Evolutionary conservation across 2,797 vertebrate genomes (phyloP), one percentile per base, ranked within the genome.

Genomic region (Poecilia velifera): DNA sequence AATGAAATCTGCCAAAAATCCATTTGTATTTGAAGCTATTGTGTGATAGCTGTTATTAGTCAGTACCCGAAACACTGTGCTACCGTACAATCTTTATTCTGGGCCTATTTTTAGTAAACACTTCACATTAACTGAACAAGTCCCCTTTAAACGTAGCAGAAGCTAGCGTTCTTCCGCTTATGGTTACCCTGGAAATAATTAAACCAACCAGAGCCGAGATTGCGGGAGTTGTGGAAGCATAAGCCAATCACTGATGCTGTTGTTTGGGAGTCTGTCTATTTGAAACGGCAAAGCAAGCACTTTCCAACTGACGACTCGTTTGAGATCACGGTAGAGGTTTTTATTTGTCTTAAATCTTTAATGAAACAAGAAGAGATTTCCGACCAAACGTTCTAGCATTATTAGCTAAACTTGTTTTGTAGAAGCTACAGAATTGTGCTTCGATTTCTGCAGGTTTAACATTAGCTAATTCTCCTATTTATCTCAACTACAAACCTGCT

Each of bases 211-310:
- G 25, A 88, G 57, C 3, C 0, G 9, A 4, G 3, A 64, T 87
- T 36, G 13, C 47, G 70, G 2, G 16, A 5, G 0, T 10, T 8
- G n/a, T 18, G 3, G 13, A 49, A 34, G 34, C 25, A 8, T 10
- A 0, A 90, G 76, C 95, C 94, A 93, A 95, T 95, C 90, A 81
- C 3, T 74, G 74, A 6, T 16, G 4, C 1, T 8, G 81, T 93
- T 95, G 86, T 90, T 95, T 51, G 3, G 22, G 53, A n/a, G 87
- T 87, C 28, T 0, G 49, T 36, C n/a, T 39, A 83, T 96, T 96
- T 96, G 91, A 96, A 96, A 93, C 79, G 53, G 82, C 74, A 53
- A 78, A 80, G 73, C 82, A 86, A 93, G 91, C 88, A 7, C 74
- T 89, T 88, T 84, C 72, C 59, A 92, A 90, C 81, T 86, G 91